Conservation (phyloP, 1,140 invertebrate species). For the Dendroctonus ponderosae region DNA sequence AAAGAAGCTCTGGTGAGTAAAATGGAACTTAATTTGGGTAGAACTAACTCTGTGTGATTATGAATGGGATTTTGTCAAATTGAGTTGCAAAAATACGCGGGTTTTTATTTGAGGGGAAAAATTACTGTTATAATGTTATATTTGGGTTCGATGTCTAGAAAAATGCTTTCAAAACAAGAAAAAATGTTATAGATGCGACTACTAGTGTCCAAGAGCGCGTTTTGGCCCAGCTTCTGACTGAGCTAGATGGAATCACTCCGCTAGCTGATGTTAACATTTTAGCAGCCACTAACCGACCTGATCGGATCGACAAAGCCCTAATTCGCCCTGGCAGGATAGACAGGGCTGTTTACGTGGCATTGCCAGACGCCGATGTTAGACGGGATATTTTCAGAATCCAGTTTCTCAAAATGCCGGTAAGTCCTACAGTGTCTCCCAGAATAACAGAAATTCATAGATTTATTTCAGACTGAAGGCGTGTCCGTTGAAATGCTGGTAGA, state of each 20-base stretch:
- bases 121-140: no score
- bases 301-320: conserved; percentile 87
- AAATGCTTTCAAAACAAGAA: no score
- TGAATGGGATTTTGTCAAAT: not conserved
- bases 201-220: conserved; percentile 79
- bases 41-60: not conserved
- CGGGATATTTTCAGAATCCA: conserved; percentile 71
- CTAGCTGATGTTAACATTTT: conserved; percentile 84
- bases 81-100: not conserved
- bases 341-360: conserved; percentile 81
- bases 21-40: not conserved
- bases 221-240: conserved; percentile 82
- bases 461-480: conserved; percentile 55
- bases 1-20: conserved; percentile 56
- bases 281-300: conserved; percentile 95
- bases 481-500: conserved; percentile 62
- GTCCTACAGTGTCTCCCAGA: not conserved
- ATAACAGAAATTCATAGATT: not conserved
- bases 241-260: conserved; percentile 86
- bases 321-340: conserved; percentile 86
- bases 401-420: conserved; percentile 62
- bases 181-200: conserved; percentile 46
- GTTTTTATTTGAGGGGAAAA: conserved; percentile 7
- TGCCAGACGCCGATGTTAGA: conserved; percentile 74
- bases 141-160: no score